Percentiles rank a stretch among this genome's conserved stretches.
These are phyloP conservation scores for Numenius phaeopus DNA, from an alignment of 2,797 vertebrate species.

Conservation along the genomic window DNA sequence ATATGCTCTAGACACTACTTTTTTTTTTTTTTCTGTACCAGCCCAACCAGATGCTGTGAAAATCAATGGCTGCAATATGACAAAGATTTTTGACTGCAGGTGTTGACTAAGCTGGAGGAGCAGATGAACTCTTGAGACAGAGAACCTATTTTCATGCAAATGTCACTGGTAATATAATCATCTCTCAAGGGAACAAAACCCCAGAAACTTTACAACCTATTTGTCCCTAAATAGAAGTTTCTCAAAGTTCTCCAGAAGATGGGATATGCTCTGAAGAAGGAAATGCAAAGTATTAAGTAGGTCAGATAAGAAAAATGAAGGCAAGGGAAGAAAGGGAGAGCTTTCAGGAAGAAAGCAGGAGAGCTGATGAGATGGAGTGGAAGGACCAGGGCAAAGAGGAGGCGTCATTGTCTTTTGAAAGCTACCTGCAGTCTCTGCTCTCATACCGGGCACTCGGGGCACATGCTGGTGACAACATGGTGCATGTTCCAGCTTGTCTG, in stretches of 20 bases:
- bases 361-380: neutral
- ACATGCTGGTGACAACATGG: neutral
- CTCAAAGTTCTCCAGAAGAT: conserved; percentile 32
- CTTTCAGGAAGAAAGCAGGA: neutral
- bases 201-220: conserved; percentile 50
- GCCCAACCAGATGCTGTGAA: neutral
- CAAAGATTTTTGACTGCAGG: conserved; percentile 29
- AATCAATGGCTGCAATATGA: conserved; percentile 12
- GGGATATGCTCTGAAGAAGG: conserved; percentile 24
- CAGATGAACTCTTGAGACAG: conserved; percentile 22
- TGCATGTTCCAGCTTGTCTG: neutral
- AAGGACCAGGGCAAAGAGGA: neutral
- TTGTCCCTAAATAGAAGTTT: conserved; percentile 51
- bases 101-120: conserved; percentile 40
- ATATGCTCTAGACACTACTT: neutral
- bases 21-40: neutral
- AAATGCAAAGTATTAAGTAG: conserved; percentile 44
- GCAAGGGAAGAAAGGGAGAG: neutral
- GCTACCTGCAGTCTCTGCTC: neutral
- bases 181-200: conserved; percentile 34
- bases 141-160: conserved; percentile 34
- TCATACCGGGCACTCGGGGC: neutral
- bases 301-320: conserved; percentile 40
- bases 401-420: neutral
- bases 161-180: conserved; percentile 18